Conservation (phyloP, 2,888 invertebrate species). For the Cephalotes varians region DNA sequence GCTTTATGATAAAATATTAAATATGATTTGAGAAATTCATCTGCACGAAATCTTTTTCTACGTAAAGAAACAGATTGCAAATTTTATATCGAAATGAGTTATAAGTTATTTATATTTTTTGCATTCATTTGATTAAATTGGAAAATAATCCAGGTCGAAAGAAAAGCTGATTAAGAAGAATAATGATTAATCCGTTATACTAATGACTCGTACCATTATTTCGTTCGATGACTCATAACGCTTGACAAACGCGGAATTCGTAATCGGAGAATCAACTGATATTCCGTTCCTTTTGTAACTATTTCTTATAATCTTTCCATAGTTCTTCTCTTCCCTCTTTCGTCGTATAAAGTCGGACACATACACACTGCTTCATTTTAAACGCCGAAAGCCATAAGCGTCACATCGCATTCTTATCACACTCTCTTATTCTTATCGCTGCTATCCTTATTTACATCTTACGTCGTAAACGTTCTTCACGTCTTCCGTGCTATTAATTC, state of each 20-base stretch:
- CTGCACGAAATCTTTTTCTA: background rate
- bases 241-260: conserved; percentile 1
- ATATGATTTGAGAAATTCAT: background rate
- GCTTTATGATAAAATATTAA: background rate
- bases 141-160: background rate
- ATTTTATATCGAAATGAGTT: background rate
- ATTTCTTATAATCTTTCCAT: background rate
- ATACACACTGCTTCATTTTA: background rate
- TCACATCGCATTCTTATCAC: conserved; percentile 34
- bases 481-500: conserved; percentile 22
- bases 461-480: conserved; percentile 19
- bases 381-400: conserved; percentile 23
- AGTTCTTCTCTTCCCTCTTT: background rate
- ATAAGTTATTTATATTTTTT: background rate
- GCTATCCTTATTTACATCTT: conserved; percentile 54
- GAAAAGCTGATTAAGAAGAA: background rate
- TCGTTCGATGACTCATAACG: conserved; percentile 12
- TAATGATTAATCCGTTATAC: background rate
- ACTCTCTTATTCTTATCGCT: conserved; percentile 40
- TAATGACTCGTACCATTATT: conserved; percentile 26
- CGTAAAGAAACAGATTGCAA: background rate
- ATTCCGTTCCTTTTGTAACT: conserved; percentile 16
- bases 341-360: background rate
- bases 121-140: conserved; percentile 13
- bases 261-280: background rate